Base-by-base conservation (phyloP, 2,888 invertebrate species). In the Ptilodon capucinus region DNA sequence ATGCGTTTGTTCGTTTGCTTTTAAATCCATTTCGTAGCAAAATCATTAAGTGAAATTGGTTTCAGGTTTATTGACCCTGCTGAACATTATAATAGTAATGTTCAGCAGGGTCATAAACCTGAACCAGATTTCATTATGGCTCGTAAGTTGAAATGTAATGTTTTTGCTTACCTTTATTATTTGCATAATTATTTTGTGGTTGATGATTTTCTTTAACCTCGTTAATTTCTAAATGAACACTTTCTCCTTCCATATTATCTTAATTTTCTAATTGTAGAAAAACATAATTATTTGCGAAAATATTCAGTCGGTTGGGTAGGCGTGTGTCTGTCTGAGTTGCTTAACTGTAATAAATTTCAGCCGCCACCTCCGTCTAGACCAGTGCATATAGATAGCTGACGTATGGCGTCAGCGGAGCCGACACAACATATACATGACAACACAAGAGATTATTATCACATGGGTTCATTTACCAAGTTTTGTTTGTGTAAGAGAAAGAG, bases 331-430 rank as follows among this genome's bases (percentile, higher is more conserved):
- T 40, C 44, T 49, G 43, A 48, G 51, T 48, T 57, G 59, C 38
- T 55, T 53, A 44, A 42, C 49, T 55, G 42, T 48, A 55, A 56
- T 47, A 50, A 57, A 59, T 60, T 63, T 55, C 51, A 51, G 54
- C 51, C 55, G 47, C 40, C 50, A 56, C 57, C 45, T 53, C 46
- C 49, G 57, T 60, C 60, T 65, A 66, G 64, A 57, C 66, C 50
- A 45, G 48, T 46, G 11, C 48, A 38, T 44, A 47, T 51, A 44
- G 14, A 35, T 50, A 43, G n/a, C n/a, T n/a, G 41, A 39, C 57
- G 6, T 49, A 44, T 32, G 18, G 43, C 43, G 45, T 50, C 35
- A 42, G 54, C 40, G 28, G 11, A 4, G n/a, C 11, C 28, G 2
- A n/a, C n/a, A 4, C n/a, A 28, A 4, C 11, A 28, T 28, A 28